phyloP scores from a whole-genome alignment of 37 sponge, comb jelly and placozoan genomes.

The Halisarca cf. caerulea region DNA sequence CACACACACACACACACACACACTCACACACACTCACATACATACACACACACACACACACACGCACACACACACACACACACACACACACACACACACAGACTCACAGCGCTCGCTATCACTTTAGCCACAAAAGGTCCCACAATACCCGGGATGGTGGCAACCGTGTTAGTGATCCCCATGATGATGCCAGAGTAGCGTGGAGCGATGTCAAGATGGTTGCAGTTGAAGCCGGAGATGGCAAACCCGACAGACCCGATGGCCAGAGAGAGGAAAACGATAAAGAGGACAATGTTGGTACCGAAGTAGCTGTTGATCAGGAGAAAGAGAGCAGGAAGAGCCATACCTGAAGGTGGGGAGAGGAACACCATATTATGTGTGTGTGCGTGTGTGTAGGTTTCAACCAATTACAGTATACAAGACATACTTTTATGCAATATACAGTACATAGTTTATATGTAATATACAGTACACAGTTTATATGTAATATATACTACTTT shows the following conservation, averaged over 20 bases:
- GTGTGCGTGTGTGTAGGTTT: background rate
- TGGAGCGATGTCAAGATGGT: conserved; percentile 91
- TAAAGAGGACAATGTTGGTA: conserved; percentile 26
- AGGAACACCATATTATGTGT: background rate
- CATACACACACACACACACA: background rate
- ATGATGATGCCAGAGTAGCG: conserved; percentile 83
- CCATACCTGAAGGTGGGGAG: conserved; percentile 37
- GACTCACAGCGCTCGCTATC: conserved; percentile 62
- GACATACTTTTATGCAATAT: background rate
- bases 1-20: conserved; percentile 13
- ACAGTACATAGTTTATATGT: too few relatives aligned
- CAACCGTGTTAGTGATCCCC: conserved; percentile 83
- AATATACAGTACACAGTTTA: too few relatives aligned
- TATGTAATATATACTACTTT: too few relatives aligned
- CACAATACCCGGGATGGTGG: conserved; percentile 85
- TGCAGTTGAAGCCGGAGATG: conserved; percentile 68
- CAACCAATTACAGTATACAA: background rate
- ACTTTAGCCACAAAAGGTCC: conserved; percentile 79
- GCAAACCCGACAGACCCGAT: conserved; percentile 55
- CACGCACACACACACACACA: conserved; percentile 30
- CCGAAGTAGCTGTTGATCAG: conserved; percentile 77
- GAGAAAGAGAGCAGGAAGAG: conserved; percentile 59
- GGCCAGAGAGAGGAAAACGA: conserved; percentile 59
- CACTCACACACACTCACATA: too few relatives aligned
- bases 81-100: background rate